Base-by-base conservation (phyloP, 1,140 invertebrate genomes). In the Sycobia sp. region DNA sequence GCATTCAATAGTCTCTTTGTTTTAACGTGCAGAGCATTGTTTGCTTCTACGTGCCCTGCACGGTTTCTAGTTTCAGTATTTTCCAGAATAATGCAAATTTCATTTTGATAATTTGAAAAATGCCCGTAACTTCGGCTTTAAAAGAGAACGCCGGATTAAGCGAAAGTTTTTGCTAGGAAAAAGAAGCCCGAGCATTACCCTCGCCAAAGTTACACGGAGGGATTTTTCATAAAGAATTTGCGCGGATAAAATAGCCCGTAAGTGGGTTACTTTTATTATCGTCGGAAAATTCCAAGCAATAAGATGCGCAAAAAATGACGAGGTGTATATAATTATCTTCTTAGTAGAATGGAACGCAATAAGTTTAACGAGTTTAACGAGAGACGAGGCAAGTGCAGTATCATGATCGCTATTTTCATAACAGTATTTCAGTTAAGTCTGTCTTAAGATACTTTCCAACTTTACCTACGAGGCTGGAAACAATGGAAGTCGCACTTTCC, bases 401-500 rank as follows among this genome's bases (percentile, higher is more conserved):
- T 44, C 25, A 58, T 58, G 41, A 36, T 58, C 43, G 43, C 55
- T 58, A 58, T 47, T 58, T 47, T 58, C 43, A 47, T 58, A 58
- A 58, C 27, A 47, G 32, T 32, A 25, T 58, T 58, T 47, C 27
- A 36, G 27, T 47, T 58, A 58, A 47, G 55, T 47, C 32, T 58
- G 47, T 43, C 36, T 29, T 47, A 47, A 46, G 55, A 58, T 46
- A 58, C 55, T 58, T 58, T 11, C 18, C 46, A 47, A 58, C 29
- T 36, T n/a, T 32, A 22, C 27, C 13, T 4, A 4, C 4, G 4
- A 22, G 9, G 8, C n/a, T n/a, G n/a, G n/a, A n/a, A n/a, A n/a
- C n/a, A n/a, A n/a, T n/a, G n/a, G n/a, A n/a, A n/a, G 9, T 41
- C 38, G 32, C 32, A 7, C 32, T 34, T 34, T 34, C 32, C 11